phyloP scores from a whole-genome alignment of 1,140 invertebrate species.

The Dreissena polymorpha region DNA sequence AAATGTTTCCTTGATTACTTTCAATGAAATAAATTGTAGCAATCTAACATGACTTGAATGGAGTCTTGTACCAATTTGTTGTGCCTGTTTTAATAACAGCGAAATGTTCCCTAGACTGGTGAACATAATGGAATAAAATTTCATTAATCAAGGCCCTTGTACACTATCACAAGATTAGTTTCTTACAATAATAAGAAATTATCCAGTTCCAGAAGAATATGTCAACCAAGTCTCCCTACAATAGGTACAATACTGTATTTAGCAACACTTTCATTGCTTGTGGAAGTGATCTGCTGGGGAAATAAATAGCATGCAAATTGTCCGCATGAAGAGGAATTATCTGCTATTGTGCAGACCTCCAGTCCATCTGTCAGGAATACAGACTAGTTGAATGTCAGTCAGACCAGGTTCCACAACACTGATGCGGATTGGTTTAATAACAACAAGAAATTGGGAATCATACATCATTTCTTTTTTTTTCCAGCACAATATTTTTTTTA shows the following conservation, averaged over 20 bases:
- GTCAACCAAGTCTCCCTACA: not conserved
- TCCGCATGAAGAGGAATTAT: constrained; percentile 32
- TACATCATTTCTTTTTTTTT: too few relatives aligned
- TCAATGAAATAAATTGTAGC: constrained; percentile 49
- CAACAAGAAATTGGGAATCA: not conserved
- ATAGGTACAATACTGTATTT: not conserved
- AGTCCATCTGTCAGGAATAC: constrained; percentile 11
- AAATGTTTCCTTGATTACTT: constrained; percentile 41
- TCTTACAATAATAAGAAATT: constrained; percentile 45
- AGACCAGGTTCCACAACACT: constrained; percentile 1
- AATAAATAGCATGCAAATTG: constrained; percentile 37
- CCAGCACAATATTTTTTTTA: not conserved
- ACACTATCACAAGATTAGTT: constrained; percentile 35
- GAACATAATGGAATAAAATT: constrained; percentile 46
- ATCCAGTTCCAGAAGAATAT: constrained; percentile 5
- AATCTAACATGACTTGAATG: constrained; percentile 33
- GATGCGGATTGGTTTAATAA: not conserved
- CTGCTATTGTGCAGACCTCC: constrained; percentile 18
- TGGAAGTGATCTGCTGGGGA: constrained; percentile 17
- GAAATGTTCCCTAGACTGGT: constrained; percentile 32
- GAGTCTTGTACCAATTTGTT: constrained; percentile 52
- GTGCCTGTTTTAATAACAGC: constrained; percentile 45
- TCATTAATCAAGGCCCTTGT: constrained; percentile 49
- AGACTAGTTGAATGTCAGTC: constrained; percentile 6
- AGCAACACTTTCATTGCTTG: constrained; percentile 5